Percentiles rank a stretch among this genome's conserved stretches.
Evolutionary conservation across 1,140 invertebrate genomes (phyloP).

Genomic region (Drosophila mauritiana): DNA sequence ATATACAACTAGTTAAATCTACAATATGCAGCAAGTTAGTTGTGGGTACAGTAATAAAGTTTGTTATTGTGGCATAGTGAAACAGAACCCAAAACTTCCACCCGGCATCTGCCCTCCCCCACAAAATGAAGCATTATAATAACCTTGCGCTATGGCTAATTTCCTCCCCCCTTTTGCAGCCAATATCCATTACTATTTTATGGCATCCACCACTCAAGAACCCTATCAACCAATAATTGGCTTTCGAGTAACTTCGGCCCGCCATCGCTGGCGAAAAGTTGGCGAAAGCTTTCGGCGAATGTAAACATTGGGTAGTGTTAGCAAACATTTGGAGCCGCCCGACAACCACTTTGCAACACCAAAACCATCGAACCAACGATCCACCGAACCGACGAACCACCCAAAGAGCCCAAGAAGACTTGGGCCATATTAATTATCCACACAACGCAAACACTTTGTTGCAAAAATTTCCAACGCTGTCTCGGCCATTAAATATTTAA

Average conservation of each 20-base stretch:
- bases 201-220: constrained; percentile 19
- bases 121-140: constrained; percentile 8
- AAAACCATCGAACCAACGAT: too few species aligned
- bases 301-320: constrained; percentile 19
- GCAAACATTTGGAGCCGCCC: constrained; percentile 14
- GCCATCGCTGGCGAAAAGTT: constrained; percentile 15
- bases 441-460: constrained; percentile 76
- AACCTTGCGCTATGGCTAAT: constrained; percentile 4
- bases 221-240: constrained; percentile 43
- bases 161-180: not conserved
- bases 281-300: constrained; percentile 36
- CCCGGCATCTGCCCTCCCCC: not conserved
- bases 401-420: constrained; percentile 8
- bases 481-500: constrained; percentile 77
- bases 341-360: not conserved
- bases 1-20: too few species aligned
- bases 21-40: not conserved
- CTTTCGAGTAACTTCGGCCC: constrained; percentile 34
- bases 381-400: not conserved
- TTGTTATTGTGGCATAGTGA: too few species aligned
- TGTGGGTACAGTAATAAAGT: not conserved
- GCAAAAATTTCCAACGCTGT: constrained; percentile 48
- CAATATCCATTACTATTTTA: constrained; percentile 31
- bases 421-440: constrained; percentile 74
- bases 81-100: not conserved